Evolutionary conservation across 2,113 vertebrate species (phyloP).

Genomic region (Carassius gibelio): DNA sequence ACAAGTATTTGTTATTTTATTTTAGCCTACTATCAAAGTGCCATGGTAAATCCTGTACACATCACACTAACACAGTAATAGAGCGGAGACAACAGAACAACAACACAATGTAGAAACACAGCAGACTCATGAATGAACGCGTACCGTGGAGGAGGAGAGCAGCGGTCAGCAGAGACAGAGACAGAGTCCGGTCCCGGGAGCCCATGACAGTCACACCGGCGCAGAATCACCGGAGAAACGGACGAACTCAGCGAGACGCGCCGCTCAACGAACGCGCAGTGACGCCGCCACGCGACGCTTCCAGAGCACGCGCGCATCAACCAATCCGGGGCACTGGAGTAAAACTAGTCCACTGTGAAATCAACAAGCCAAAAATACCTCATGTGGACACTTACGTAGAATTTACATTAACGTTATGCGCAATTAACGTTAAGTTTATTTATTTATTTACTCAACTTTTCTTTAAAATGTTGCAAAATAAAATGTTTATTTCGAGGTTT

Average conservation of each 20-base stretch:
- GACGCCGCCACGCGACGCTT: background rate
- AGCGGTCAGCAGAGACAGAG: background rate
- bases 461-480: background rate
- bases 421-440: too few species aligned
- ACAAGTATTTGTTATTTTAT: too few species aligned
- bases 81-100: too few species aligned
- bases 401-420: background rate
- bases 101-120: background rate
- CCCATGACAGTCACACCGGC: background rate
- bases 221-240: background rate
- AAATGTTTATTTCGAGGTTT: too few species aligned
- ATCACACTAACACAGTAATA: too few species aligned
- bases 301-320: background rate
- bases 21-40: too few species aligned
- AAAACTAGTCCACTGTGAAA: background rate
- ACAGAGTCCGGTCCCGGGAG: background rate
- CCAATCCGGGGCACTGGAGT: background rate
- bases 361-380: background rate
- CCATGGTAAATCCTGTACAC: too few species aligned
- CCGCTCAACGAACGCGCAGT: background rate
- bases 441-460: background rate
- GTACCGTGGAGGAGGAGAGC: constrained; percentile 24
- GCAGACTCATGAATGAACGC: background rate
- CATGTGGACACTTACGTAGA: background rate
- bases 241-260: background rate